Evolutionary conservation across 2,888 invertebrate species (phyloP).

Genomic region (Drosophila lacicola): DNA sequence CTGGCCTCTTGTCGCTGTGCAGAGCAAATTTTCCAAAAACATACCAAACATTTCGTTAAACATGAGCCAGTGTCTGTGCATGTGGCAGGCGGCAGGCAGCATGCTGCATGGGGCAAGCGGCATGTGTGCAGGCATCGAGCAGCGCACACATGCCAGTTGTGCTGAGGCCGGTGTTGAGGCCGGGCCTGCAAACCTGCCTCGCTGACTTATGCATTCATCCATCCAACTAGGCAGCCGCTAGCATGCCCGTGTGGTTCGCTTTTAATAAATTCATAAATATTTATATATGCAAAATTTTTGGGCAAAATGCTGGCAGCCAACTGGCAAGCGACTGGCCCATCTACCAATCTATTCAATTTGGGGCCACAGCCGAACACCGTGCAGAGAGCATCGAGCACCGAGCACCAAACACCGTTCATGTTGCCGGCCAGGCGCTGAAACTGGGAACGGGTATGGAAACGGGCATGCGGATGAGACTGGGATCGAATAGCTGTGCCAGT

Average conservation of each 20-base stretch:
- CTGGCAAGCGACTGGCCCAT: slow-evolving; percentile 39
- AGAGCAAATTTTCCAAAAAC: slow-evolving; percentile 75
- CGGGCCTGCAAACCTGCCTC: slow-evolving; percentile 44
- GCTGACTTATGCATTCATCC: slow-evolving; percentile 80
- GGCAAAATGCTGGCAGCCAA: slow-evolving; percentile 69
- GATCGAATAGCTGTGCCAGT: slow-evolving; percentile 20
- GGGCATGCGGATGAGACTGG: slow-evolving; percentile 15
- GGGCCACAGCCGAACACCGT: slow-evolving; percentile 30
- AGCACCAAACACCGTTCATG: slow-evolving; percentile 25
- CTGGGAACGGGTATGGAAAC: background rate
- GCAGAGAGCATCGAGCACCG: slow-evolving; percentile 13
- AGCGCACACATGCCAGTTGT: slow-evolving; percentile 20
- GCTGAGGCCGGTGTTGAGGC: slow-evolving; percentile 6
- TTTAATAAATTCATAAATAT: slow-evolving; percentile 86
- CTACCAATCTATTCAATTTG: slow-evolving; percentile 75
- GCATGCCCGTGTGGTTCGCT: slow-evolving; percentile 65
- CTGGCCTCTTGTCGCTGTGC: slow-evolving; percentile 47
- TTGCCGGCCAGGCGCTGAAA: slow-evolving; percentile 9
- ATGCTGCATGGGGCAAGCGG: slow-evolving; percentile 24
- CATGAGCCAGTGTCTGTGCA: slow-evolving; percentile 46
- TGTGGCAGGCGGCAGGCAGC: slow-evolving; percentile 27
- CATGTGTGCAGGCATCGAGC: slow-evolving; percentile 44
- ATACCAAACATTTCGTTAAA: slow-evolving; percentile 72
- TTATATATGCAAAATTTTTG: slow-evolving; percentile 84
- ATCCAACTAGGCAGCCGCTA: slow-evolving; percentile 63